phyloP scores from a whole-genome alignment of 2,113 vertebrate species.

The Micronycteris hirsuta region DNA sequence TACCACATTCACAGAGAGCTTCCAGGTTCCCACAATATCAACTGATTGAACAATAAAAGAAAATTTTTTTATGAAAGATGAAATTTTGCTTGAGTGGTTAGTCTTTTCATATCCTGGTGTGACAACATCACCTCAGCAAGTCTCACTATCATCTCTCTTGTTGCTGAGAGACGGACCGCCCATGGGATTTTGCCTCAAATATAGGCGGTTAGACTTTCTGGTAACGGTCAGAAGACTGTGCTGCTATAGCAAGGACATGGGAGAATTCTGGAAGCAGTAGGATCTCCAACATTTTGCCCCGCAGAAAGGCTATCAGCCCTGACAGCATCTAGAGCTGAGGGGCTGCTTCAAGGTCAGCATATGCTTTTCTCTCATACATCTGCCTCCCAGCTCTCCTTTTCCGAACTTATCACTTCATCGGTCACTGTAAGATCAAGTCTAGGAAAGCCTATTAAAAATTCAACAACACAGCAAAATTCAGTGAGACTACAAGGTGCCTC shows the following conservation, averaged over 20 bases:
- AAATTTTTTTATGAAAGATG: not conserved
- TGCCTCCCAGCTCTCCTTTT: not conserved
- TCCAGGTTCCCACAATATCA: slow-evolving; percentile 39
- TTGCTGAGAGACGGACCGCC: not conserved
- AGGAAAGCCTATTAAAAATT: slow-evolving; percentile 7
- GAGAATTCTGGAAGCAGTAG: not conserved
- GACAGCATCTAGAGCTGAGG: not conserved
- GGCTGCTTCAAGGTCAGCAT: not conserved
- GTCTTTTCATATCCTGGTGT: not conserved
- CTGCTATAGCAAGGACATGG: not conserved
- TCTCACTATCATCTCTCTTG: not conserved
- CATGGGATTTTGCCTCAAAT: not conserved
- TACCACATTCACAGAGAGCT: not conserved
- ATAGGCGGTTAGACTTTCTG: not conserved
- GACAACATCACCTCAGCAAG: not conserved
- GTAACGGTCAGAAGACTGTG: not conserved
- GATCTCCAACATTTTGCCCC: not conserved
- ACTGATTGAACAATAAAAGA: slow-evolving; percentile 56
- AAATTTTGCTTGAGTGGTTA: slow-evolving; percentile 20
- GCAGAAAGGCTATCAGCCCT: not conserved
- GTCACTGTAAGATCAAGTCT: not conserved
- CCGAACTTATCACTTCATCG: not conserved
- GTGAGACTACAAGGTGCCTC: not conserved
- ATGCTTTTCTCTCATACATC: not conserved
- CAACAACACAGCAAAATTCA: not conserved